Base-by-base conservation (phyloP, 2,797 vertebrate species). In the Anisognathus igniventris region DNA sequence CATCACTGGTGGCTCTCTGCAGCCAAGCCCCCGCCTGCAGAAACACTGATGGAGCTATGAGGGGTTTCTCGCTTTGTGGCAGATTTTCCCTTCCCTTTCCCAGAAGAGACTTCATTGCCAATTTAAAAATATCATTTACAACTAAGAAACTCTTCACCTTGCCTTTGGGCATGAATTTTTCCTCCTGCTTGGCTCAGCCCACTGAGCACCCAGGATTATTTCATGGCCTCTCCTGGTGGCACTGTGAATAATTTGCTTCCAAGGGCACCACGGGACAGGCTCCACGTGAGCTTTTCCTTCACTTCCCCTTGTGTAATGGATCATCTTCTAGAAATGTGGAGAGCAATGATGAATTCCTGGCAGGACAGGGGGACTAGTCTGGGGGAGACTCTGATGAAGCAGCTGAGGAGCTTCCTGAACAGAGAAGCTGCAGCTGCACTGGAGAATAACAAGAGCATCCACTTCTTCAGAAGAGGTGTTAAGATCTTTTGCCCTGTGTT, bases 341-440 rank as follows among this genome's bases (percentile, higher is more conserved):
- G 47, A 71, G 35, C 35, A 18, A 14, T 51, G 84, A 84, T 70
- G 84, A 91, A 86, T 75, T 74, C 67, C 82, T 86, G 44, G 56
- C 21, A 47, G 54, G 54, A 82, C 40, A 39, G 30, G 58, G 58
- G 79, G 61, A 22, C 61, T 80, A 51, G 42, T 78, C 85, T 40
- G 19, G 37, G n/a, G 30, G 11, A 47, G 16, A 68, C 11, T 0
- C 0, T 73, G 89, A 78, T 62, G 66, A 92, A 86, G 61, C 61
- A 74, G 54, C 35, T 82, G 78, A 93, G 73, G 75, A 95, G 73
- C 67, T 93, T 92, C 78, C 86, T 74, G 68, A 70, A 47, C 42
- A 66, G 70, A 86, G 76, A 94, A 88, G 68, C 66, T 96, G 89
- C 87, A 94, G 87, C 92, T 95, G 75, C 24, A 14, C 54, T 53